Evolutionary conservation across 2,113 vertebrate species (phyloP).

Genomic region (Mola mola): DNA sequence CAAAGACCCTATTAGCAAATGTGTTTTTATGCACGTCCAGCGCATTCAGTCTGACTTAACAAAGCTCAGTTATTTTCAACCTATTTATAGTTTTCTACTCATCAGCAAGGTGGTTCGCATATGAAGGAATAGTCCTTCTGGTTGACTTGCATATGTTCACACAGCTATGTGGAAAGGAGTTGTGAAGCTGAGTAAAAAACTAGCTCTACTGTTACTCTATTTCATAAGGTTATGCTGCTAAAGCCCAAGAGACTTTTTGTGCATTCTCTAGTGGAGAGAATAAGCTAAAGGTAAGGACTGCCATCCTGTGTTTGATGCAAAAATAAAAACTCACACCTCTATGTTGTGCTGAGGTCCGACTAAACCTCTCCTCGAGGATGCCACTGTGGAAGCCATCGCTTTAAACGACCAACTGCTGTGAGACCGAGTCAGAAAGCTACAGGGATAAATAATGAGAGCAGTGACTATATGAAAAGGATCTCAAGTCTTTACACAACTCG

Average conservation of each 20-base stretch:
- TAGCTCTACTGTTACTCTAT: no score
- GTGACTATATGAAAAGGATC: constrained; percentile 50
- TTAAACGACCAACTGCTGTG: constrained; percentile 17
- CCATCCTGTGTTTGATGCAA: not conserved
- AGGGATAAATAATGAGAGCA: constrained; percentile 48
- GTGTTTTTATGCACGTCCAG: no score
- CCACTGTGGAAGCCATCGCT: not conserved
- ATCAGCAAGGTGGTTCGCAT: no score
- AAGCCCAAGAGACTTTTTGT: not conserved
- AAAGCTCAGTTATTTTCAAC: no score
- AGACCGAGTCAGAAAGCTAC: constrained; percentile 21
- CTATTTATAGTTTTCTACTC: no score
- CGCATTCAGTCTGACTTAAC: no score
- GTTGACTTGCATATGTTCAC: no score
- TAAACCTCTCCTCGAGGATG: constrained; percentile 1
- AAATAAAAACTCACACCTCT: not conserved
- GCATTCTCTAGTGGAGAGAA: not conserved
- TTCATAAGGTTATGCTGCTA: not conserved
- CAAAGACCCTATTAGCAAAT: no score
- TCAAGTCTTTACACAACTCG: constrained; percentile 55
- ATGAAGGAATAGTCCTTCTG: no score
- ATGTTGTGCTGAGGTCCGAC: not conserved
- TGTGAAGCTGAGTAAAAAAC: no score
- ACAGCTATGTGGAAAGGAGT: no score
- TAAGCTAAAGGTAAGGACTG: no score